Evolutionary conservation across 1,140 invertebrate species (phyloP).

Genomic region (Solenopsis invicta): DNA sequence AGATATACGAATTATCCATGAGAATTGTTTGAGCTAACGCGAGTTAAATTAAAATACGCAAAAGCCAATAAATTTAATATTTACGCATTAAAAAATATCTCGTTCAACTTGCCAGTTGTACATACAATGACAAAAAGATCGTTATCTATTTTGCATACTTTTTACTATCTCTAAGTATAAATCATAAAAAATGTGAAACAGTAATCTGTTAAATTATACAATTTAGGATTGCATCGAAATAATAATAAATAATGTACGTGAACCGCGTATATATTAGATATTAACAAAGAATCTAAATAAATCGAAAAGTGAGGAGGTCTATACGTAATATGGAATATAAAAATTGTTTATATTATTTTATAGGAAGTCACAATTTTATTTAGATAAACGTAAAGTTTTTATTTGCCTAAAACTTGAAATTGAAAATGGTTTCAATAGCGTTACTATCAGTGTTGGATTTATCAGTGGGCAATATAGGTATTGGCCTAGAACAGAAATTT

Average conservation of each 20-base stretch:
- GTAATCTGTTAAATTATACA: constrained; percentile 43
- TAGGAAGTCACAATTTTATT: not conserved
- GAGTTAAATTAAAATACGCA: constrained; percentile 19
- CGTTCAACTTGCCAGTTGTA: constrained; percentile 63
- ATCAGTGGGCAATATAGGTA: not conserved
- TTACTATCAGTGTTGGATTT: constrained; percentile 31
- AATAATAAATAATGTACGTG: constrained; percentile 34
- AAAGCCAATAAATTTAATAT: constrained; percentile 15
- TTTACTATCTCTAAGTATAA: constrained; percentile 48
- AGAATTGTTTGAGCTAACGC: not conserved
- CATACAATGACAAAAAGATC: constrained; percentile 56
- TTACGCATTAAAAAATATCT: constrained; percentile 17
- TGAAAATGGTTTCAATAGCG: constrained; percentile 16
- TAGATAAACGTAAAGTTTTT: constrained; percentile 43
- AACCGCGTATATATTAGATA: not conserved
- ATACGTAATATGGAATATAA: constrained; percentile 48
- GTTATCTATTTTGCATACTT: constrained; percentile 66
- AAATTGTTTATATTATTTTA: constrained; percentile 35
- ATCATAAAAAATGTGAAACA: not conserved
- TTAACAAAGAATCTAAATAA: constrained; percentile 30
- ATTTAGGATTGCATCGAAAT: constrained; percentile 56
- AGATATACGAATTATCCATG: not conserved
- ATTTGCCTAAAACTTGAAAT: constrained; percentile 41
- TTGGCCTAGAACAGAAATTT: constrained; percentile 16
- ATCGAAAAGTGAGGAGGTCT: not conserved